Evolutionary conservation across 2,113 vertebrate genomes (phyloP), one percentile per base, ranked within the genome.

Genomic region (Xenopus borealis): DNA sequence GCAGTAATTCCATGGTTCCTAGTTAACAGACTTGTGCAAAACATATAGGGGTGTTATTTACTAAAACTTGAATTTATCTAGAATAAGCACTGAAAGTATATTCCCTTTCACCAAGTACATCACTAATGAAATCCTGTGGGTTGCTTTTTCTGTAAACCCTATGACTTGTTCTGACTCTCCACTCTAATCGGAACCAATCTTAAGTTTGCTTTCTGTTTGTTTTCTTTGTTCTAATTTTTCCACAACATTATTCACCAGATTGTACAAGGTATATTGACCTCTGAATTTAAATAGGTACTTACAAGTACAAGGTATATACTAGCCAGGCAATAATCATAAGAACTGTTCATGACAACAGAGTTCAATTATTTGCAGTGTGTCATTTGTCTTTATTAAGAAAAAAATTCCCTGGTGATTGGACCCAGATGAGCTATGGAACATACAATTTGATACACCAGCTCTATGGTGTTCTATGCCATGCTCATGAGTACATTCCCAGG

Each of bases 361-460:
- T 73, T 58, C 62, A 66, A 66, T 74, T 59, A 66, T 74, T 44
- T 17, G 52, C 55, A 74, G 59, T 68, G 57, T 75, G 55, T 68
- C 16, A 52, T 67, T 68, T 68, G 44, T 52, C 65, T 68, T 61
- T 16, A 61, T 50, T 20, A 23, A 12, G 47, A 68, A 59, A 18
- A 44, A 50, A 47, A 52, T 23, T 68, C 72, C 47, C 72, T 14
- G n/a, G 64, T 52, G 72, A 68, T 45, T n/a, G 45, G 40, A 27
- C 20, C 52, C 10, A 75, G 46, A 30, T n/a, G 72, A 74, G 16
- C 64, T 50, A 23, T 33, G 14, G 53, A 61, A 59, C 63, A n/a
- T 19, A 30, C 6, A 8, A 18, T 27, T 61, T 33, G 17, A 27
- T 68, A 62, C 55, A 16, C 65, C 68, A 57, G 17, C 61, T 27